These are phyloP conservation scores for Spondyliosoma cantharus DNA, from an alignment of 2,797 vertebrate species.

Conservation along the genomic window DNA sequence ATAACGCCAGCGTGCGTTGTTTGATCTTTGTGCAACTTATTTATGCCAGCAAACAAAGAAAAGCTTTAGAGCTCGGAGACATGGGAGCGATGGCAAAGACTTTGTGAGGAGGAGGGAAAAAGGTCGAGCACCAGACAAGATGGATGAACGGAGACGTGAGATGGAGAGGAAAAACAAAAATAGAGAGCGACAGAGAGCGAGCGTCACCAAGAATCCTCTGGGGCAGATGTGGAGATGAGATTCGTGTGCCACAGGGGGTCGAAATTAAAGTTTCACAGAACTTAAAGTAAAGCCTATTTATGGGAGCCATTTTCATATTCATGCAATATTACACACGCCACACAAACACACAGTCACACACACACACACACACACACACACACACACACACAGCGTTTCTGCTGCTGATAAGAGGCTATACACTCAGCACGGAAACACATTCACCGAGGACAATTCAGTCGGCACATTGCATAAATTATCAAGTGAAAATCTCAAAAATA, in stretches of 20 bases:
- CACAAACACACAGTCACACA: slow-evolving; percentile 26
- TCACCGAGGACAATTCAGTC: slow-evolving; percentile 48
- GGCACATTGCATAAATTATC: slow-evolving; percentile 40
- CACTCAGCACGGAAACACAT: slow-evolving; percentile 32
- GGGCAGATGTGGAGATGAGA: slow-evolving; percentile 66
- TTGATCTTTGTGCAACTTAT: slow-evolving; percentile 31
- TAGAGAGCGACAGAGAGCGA: slow-evolving; percentile 41
- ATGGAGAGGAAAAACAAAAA: slow-evolving; percentile 45
- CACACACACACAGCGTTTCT: slow-evolving; percentile 32
- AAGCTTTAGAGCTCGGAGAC: slow-evolving; percentile 20
- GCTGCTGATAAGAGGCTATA: slow-evolving; percentile 47
- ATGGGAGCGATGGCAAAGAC: slow-evolving; percentile 20
- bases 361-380: slow-evolving; percentile 28
- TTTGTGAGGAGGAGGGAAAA: slow-evolving; percentile 36
- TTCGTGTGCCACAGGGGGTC: slow-evolving; percentile 53
- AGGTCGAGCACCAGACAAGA: slow-evolving; percentile 42
- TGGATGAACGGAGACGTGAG: slow-evolving; percentile 30
- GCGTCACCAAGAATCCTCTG: slow-evolving; percentile 50
- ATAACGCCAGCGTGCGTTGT: slow-evolving; percentile 5
- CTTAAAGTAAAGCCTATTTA: slow-evolving; percentile 75
- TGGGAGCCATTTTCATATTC: slow-evolving; percentile 75
- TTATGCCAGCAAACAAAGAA: slow-evolving; percentile 14
- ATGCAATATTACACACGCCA: slow-evolving; percentile 67
- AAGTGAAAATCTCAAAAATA: slow-evolving; percentile 55
- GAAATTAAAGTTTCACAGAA: slow-evolving; percentile 75